A percentile compares a stretch with the other conserved stretches of the same genome.
Evolutionary conservation across 2,797 vertebrate species (phyloP).

Genomic region (Sebastolobus altivelis): DNA sequence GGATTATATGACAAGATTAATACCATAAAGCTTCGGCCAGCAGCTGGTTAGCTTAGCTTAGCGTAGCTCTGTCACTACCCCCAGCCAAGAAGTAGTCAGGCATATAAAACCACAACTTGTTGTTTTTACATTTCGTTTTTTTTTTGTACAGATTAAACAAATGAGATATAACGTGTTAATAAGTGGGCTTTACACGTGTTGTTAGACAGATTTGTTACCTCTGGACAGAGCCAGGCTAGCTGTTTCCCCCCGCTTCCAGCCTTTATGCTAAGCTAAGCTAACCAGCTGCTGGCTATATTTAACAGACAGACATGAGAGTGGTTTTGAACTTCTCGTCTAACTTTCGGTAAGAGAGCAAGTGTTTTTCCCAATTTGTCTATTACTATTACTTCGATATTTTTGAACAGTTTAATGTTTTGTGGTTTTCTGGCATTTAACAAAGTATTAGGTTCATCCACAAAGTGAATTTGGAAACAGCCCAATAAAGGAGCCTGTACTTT

Average conservation of each 20-base stretch:
- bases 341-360: not conserved
- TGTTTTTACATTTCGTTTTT: not conserved
- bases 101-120: not conserved
- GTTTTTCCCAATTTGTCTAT: not conserved
- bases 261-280: constrained; percentile 17
- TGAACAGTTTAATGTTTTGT: not conserved
- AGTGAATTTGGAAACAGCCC: not conserved
- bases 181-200: not conserved
- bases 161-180: not conserved
- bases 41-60: not conserved
- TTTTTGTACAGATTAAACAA: not conserved
- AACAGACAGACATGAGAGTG: not conserved
- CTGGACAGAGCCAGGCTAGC: not conserved
- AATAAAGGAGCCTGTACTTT: not conserved
- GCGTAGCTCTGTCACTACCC: not conserved
- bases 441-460: not conserved
- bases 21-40: not conserved
- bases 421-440: not conserved
- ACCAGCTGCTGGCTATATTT: not conserved
- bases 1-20: no score
- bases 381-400: not conserved
- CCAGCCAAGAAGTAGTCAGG: fast-evolving
- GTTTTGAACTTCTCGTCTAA: not conserved
- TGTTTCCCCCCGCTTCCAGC: not conserved
- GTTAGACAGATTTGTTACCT: not conserved